Conservation (phyloP, 2,888 invertebrate genomes). For the Dyspetes luteomarginatus region DNA sequence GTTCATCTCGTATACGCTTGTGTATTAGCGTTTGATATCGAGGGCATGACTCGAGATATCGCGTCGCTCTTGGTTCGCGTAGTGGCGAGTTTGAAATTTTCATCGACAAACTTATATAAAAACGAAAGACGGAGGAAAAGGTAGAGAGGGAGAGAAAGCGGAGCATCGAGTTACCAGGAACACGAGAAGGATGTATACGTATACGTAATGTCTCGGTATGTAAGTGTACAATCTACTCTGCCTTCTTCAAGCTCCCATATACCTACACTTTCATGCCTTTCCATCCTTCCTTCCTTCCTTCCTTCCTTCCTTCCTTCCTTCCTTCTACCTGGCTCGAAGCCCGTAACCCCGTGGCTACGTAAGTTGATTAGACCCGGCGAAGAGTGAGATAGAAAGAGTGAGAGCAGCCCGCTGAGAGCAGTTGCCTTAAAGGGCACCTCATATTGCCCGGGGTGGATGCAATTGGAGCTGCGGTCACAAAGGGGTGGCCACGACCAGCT, state of each 20-base stretch:
- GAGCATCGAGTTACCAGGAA: constrained; percentile 42
- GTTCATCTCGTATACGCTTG: constrained; percentile 33
- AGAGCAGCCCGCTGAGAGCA: constrained; percentile 68
- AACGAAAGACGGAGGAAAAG: constrained; percentile 74
- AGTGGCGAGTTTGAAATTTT: constrained; percentile 59
- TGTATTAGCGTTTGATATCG: constrained; percentile 59
- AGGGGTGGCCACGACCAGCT: constrained; percentile 59
- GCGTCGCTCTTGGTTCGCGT: constrained; percentile 21
- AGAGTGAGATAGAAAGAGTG: constrained; percentile 55
- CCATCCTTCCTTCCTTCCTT: neutral
- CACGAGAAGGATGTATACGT: constrained; percentile 37
- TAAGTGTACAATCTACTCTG: constrained; percentile 26
- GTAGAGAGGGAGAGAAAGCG: constrained; percentile 52
- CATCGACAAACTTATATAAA: constrained; percentile 72
- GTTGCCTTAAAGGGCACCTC: constrained; percentile 61
- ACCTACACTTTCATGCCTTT: neutral
- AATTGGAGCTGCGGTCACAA: constrained; percentile 73
- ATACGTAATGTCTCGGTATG: neutral
- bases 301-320: neutral
- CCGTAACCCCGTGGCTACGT: constrained; percentile 13
- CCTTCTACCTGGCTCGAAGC: neutral
- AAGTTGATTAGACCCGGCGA: constrained; percentile 60
- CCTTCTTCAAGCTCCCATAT: constrained; percentile 37
- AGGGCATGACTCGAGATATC: constrained; percentile 43
- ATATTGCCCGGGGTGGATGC: constrained; percentile 69